These are phyloP conservation scores for Rhagoletis pomonella DNA, from an alignment of 1,140 invertebrate species.

Conservation along the genomic window DNA sequence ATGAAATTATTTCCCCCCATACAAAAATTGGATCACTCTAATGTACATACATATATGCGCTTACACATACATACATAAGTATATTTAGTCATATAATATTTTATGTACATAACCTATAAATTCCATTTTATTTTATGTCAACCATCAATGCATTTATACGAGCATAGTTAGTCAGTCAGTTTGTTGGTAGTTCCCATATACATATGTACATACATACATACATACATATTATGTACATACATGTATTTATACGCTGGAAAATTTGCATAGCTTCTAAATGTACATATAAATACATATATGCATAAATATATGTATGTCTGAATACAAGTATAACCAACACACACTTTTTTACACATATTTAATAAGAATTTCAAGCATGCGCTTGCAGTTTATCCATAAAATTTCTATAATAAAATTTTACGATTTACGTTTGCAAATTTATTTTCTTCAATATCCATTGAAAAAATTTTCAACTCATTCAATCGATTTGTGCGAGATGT, in stretches of 20 bases:
- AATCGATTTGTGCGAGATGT: neutral
- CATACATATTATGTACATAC: neutral
- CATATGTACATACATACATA: neutral
- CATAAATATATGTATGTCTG: neutral
- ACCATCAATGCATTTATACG: conserved; percentile 37
- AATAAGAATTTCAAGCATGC: neutral
- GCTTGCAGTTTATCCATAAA: too few species aligned
- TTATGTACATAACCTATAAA: conserved; percentile 26
- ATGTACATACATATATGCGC: too few species aligned
- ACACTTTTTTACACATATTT: neutral
- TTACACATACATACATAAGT: neutral
- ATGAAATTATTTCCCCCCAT: too few species aligned
- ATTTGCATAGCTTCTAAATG: too few species aligned
- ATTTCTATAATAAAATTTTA: conserved; percentile 36
- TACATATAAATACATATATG: neutral
- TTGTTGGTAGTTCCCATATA: neutral
- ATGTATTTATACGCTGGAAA: too few species aligned
- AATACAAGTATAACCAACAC: neutral
- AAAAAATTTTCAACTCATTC: neutral
- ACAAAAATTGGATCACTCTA: too few species aligned
- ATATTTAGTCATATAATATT: neutral
- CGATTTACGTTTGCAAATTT: neutral
- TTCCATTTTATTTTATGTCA: conserved; percentile 40
- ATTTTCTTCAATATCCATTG: neutral
- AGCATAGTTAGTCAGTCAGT: neutral